Conservation (phyloP, 2,888 invertebrate genomes). For the Melipona beecheii region DNA sequence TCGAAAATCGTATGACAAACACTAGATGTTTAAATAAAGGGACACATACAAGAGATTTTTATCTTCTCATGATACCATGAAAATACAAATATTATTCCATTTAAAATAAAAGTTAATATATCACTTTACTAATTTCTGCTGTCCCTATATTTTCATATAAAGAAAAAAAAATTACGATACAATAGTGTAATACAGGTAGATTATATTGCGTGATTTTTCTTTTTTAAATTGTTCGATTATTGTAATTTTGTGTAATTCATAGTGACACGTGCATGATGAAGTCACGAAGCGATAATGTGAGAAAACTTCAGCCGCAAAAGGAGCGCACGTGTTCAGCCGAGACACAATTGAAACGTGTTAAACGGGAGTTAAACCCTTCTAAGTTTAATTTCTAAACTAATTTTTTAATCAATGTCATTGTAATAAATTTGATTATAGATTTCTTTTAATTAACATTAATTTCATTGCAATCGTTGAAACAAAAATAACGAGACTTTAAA, state of each 20-base stretch:
- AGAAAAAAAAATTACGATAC: constrained; percentile 15
- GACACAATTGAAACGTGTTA: constrained; percentile 42
- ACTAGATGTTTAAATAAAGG: constrained; percentile 37
- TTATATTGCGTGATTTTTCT: constrained; percentile 32
- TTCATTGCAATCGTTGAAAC: neutral
- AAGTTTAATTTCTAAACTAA: neutral
- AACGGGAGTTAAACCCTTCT: constrained; percentile 43
- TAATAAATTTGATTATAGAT: neutral
- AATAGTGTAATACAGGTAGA: neutral
- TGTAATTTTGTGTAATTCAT: constrained; percentile 27
- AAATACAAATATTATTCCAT: neutral
- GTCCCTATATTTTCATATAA: constrained; percentile 38
- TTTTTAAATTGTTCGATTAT: constrained; percentile 3
- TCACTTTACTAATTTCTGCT: neutral
- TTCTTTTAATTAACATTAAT: neutral
- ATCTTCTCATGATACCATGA: neutral
- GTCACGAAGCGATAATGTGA: constrained; percentile 53
- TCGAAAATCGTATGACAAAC: constrained; percentile 8
- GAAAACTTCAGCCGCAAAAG: constrained; percentile 36
- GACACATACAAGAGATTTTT: constrained; percentile 12
- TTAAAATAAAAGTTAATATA: neutral
- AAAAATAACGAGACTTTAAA: neutral
- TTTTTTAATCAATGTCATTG: constrained; percentile 1
- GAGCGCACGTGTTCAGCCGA: constrained; percentile 63
- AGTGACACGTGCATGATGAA: constrained; percentile 60